Evolutionary conservation across 2,888 invertebrate species (phyloP).

Genomic region (Phengaris arion): DNA sequence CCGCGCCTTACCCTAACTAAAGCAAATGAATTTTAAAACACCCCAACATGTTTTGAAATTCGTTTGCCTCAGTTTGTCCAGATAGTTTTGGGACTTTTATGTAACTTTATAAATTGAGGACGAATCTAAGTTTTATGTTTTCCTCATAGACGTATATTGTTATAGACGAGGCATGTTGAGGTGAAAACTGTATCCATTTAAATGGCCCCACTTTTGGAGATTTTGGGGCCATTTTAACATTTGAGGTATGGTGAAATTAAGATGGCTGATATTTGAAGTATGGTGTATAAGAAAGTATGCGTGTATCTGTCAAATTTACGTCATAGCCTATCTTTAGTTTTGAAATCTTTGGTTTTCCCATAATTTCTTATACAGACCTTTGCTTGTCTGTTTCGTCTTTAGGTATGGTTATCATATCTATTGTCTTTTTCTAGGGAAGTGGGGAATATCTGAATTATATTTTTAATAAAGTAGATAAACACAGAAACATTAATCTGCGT

Average conservation of each 20-base stretch:
- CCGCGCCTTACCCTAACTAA: constrained; percentile 37
- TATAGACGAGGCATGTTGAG: too few species aligned
- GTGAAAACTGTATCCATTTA: too few species aligned
- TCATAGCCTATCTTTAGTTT: too few species aligned
- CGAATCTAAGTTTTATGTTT: constrained; percentile 14
- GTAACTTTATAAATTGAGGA: constrained; percentile 36
- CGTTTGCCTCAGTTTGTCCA: constrained; percentile 40
- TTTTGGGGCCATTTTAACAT: too few species aligned
- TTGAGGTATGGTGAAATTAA: too few species aligned
- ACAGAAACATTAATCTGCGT: neutral
- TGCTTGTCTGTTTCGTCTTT: neutral
- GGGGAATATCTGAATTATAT: neutral
- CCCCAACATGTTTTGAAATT: constrained; percentile 42
- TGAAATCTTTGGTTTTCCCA: neutral
- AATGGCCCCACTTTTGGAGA: too few species aligned
- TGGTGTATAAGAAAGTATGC: too few species aligned
- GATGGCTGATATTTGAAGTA: too few species aligned
- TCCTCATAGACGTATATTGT: too few species aligned
- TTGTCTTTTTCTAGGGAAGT: too few species aligned
- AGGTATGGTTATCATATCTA: neutral
- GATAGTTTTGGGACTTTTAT: constrained; percentile 37
- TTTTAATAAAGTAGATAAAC: neutral
- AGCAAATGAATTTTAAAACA: constrained; percentile 16
- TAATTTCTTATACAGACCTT: neutral
- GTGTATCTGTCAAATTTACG: too few species aligned